These are phyloP conservation scores for Eristalinus aeneus DNA, from an alignment of 2,888 invertebrate species.

Conservation along the genomic window DNA sequence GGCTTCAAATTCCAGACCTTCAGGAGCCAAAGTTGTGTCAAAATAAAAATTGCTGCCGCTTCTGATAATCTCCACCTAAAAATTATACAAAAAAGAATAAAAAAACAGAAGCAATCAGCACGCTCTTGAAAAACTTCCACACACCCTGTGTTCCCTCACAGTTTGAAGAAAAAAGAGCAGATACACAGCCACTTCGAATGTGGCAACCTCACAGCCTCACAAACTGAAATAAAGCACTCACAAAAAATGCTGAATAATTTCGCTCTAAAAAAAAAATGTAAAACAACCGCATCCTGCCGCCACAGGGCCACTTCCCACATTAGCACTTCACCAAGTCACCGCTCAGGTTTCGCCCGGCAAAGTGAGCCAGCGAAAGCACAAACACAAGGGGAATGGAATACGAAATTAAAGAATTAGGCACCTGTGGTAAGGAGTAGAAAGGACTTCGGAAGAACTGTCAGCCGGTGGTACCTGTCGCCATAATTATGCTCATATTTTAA, in stretches of 20 bases:
- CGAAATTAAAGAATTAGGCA: neutral
- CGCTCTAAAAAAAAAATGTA: neutral
- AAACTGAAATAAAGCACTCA: neutral
- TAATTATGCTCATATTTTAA: slow-evolving; percentile 27
- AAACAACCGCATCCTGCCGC: neutral
- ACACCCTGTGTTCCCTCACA: neutral
- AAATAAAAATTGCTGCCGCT: too few species aligned
- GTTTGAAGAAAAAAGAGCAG: neutral
- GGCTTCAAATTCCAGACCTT: too few species aligned
- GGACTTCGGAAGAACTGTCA: neutral
- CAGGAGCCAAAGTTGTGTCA: too few species aligned
- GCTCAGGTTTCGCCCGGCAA: neutral
- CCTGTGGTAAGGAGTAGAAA: neutral
- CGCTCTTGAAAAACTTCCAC: too few species aligned
- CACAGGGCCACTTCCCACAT: neutral
- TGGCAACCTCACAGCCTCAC: neutral
- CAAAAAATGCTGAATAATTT: slow-evolving; percentile 14
- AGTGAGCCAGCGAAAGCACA: neutral
- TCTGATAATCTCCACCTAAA: too few species aligned
- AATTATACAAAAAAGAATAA: too few species aligned
- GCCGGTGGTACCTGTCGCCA: neutral
- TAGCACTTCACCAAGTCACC: slow-evolving; percentile 4
- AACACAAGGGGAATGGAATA: neutral
- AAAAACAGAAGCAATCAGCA: too few species aligned
- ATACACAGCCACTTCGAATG: neutral